Conservation (phyloP, 2,797 vertebrate species). For the Micromesistius poutassou region DNA sequence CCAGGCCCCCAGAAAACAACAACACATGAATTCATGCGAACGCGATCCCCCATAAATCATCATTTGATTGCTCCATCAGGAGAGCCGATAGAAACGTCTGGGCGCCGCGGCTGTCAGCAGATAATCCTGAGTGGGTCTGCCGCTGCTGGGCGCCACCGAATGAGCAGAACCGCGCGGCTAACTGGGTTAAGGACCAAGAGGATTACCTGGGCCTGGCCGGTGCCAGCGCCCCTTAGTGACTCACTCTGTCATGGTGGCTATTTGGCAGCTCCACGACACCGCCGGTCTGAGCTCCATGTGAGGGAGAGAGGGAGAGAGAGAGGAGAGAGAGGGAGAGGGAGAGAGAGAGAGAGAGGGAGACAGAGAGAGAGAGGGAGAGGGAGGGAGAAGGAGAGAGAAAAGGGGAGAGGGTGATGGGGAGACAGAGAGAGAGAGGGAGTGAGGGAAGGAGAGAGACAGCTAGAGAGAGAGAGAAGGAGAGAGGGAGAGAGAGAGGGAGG, state of each 20-base stretch:
- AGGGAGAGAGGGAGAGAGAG: neutral
- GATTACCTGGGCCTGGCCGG: slow-evolving; percentile 48
- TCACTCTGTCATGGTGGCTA: slow-evolving; percentile 39
- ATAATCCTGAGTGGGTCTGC: neutral
- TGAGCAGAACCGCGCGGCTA: slow-evolving; percentile 37
- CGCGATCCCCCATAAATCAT: neutral
- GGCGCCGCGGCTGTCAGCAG: neutral
- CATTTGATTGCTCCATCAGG: neutral
- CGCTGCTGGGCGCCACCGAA: neutral
- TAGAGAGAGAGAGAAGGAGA: neutral
- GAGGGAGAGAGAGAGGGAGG: neutral
- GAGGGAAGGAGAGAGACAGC: neutral
- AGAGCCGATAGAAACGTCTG: neutral
- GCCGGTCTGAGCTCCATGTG: slow-evolving; percentile 20
- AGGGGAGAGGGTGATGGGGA: neutral
- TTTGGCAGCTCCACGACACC: slow-evolving; percentile 40
- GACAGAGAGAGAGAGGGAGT: neutral
- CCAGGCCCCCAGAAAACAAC: neutral
- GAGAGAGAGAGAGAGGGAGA: neutral
- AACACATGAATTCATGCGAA: neutral
- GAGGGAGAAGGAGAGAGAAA: no score
- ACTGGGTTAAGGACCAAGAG: slow-evolving; percentile 51
- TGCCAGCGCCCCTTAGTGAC: slow-evolving; percentile 43
- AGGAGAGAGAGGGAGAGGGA: neutral
- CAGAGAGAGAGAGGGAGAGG: neutral